Evolutionary conservation across 2,888 invertebrate genomes (phyloP), one percentile per base, ranked within the genome.

Genomic region (Chouioia cunea): DNA sequence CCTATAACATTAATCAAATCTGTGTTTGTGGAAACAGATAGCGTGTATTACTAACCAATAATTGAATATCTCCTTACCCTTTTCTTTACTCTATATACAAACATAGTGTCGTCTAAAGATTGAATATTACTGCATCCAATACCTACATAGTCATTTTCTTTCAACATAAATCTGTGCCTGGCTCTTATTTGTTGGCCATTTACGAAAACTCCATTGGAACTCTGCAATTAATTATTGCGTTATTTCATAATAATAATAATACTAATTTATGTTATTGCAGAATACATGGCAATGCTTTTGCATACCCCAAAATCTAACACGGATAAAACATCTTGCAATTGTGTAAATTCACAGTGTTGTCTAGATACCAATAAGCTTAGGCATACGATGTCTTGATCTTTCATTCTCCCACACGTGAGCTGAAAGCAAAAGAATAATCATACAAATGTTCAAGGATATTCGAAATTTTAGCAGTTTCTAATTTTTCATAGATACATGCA

Each of bases 151-250:
- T 90, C 89, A 53, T 84, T 83, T 56, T 87, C 81, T 59, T 80
- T 78, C 18, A 90, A 74, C 53, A 77, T 71, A 67, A 85, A 80
- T 57, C 86, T 85, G 18, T 77, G 77, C 53, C 85, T 83, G 47
- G 85, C 79, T 15, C 81, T 74, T 75, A 89, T 87, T 78, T 78
- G 84, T 4, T 77, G 78, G 2, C 82, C 81, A 63, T 90, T 90
- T 63, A 91, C 81, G 81, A 81, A 91, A 20, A 89, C 86, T 60
- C 90, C 91, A 86, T 91, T 91, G 3, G 88, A 85, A 79, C 90
- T 90, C 90, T 90, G 78, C 74, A 87, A 62, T 36, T 2, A 59
- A 50, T 15, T 43, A 46, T n/a, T 27, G 56, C 57, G 36, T 20
- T 14, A 14, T 22, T 47, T 60, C 48, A 65, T n/a, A 52, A 43